phyloP scores from a whole-genome alignment of 1,140 invertebrate species.

The Calycopis cecrops region DNA sequence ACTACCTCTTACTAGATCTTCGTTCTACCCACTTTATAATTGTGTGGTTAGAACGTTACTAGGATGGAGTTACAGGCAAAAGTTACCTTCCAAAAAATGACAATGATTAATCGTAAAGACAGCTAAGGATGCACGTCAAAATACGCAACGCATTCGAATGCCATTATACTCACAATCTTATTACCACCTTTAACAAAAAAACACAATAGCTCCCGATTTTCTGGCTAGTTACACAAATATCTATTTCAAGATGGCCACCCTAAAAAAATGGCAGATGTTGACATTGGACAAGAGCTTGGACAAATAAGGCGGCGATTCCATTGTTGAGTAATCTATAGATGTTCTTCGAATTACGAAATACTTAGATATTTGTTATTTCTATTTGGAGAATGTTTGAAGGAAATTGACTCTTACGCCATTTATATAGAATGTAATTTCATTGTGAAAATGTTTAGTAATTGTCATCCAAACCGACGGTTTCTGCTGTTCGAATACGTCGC shows the following conservation, averaged over 20 bases:
- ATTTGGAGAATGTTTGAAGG: slow-evolving; percentile 59
- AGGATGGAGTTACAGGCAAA: too few species aligned
- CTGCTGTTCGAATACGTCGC: slow-evolving; percentile 61
- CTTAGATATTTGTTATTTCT: slow-evolving; percentile 72
- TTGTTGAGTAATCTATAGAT: slow-evolving; percentile 65
- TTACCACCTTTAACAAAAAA: slow-evolving; percentile 54
- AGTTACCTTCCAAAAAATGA: slow-evolving; percentile 1
- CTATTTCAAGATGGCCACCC: slow-evolving; percentile 54
- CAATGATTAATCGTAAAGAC: not conserved
- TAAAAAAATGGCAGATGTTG: slow-evolving; percentile 69
- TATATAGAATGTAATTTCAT: slow-evolving; percentile 13
- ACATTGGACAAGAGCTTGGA: slow-evolving; percentile 46
- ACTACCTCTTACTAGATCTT: too few species aligned
- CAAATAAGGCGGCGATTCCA: slow-evolving; percentile 52
- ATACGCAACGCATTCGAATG: slow-evolving; percentile 41
- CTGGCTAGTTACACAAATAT: slow-evolving; percentile 72
- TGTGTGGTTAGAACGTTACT: too few species aligned
- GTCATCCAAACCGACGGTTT: slow-evolving; percentile 54
- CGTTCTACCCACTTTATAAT: too few species aligned
- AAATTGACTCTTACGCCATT: slow-evolving; percentile 28
- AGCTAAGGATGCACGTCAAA: slow-evolving; percentile 31
- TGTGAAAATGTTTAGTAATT: slow-evolving; percentile 41
- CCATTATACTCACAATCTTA: slow-evolving; percentile 46
- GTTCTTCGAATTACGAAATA: slow-evolving; percentile 70
- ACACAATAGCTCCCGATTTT: slow-evolving; percentile 66